Evolutionary conservation across 2,113 vertebrate species (phyloP).

Genomic region (Chloroceryle aenea): DNA sequence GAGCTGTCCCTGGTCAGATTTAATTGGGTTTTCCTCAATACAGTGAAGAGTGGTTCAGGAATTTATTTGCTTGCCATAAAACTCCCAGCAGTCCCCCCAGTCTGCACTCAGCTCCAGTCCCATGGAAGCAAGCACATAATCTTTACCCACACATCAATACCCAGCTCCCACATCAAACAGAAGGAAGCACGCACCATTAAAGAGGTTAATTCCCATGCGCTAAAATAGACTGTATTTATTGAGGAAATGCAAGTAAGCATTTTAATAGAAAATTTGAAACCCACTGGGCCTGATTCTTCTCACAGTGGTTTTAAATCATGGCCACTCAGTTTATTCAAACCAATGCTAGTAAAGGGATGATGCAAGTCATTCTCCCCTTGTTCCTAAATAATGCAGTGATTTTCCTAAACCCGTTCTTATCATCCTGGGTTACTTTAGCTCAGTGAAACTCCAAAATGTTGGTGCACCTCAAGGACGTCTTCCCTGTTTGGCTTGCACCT

Average conservation of each 20-base stretch:
- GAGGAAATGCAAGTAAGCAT: constrained; percentile 51
- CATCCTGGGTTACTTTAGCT: not conserved
- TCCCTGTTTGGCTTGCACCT: not conserved
- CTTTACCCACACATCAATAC: constrained; percentile 58
- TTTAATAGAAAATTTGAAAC: constrained; percentile 61
- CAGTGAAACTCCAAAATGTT: not conserved
- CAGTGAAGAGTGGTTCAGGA: constrained; percentile 40
- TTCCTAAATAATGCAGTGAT: not conserved
- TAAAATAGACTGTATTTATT: constrained; percentile 43
- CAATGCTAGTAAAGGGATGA: not conserved
- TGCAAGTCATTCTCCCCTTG: not conserved
- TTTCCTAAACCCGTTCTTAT: not conserved
- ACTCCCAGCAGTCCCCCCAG: constrained; percentile 49
- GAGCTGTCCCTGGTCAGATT: constrained; percentile 55
- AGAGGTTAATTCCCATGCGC: constrained; percentile 26
- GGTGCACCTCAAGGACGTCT: not conserved
- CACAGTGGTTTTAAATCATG: not conserved
- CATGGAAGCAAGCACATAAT: constrained; percentile 60
- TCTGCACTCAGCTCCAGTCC: constrained; percentile 52
- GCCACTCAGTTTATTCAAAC: not conserved
- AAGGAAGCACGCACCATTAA: constrained; percentile 59
- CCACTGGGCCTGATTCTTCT: constrained; percentile 10
- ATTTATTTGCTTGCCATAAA: constrained; percentile 66
- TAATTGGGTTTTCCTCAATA: constrained; percentile 59
- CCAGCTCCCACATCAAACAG: constrained; percentile 41